Evolutionary conservation across 1,140 invertebrate species (phyloP), one percentile per base, ranked within the genome.

Genomic region (Orchesella cincta): DNA sequence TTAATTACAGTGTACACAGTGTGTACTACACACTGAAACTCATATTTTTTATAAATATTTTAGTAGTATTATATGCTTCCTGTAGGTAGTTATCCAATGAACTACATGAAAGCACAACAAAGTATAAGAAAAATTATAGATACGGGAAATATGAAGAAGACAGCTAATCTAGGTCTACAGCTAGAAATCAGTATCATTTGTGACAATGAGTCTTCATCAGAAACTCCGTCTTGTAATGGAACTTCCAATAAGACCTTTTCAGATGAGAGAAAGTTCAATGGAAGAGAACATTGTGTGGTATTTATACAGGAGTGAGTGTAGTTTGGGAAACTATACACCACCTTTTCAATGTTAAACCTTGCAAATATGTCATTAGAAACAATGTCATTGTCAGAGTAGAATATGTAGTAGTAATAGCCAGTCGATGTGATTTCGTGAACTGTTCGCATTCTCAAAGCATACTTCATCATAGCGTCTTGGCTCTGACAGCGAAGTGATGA

Each of bases 391-490:
- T 94, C 92, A 82, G 92, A 93, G 82, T 93, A 94, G 86, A 94
- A 94, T 79, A 94, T 93, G 83, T 93, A 94, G 86, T 94, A 94
- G 84, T 93, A 94, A 84, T 94, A 94, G 12, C 92, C 93, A 85
- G 92, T 90, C 52, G 89, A 86, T 33, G 86, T 84, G 18, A 93
- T 90, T 79, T 92, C 88, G 83, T 93, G 92, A 71, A 87, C 87
- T 14, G 88, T 88, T 76, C 89, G 84, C 82, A 92, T 89, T 83
- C 90, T 89, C 70, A 81, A 33, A 2, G 79, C 80, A 89, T 88
- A 74, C 29, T 87, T 89, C 73, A 92, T 88, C 81, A 93, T 86
- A 81, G 91, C 91, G 81, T 88, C 88, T 18, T 90, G 88, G 85
- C 89, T 88, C 14, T 87, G 88, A 81, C 92, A 94, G 28, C 88